Evolutionary conservation across 92 coral and sea anemone species (phyloP), one percentile per base, ranked within the genome.

Genomic region (Epizoanthus fatuus): DNA sequence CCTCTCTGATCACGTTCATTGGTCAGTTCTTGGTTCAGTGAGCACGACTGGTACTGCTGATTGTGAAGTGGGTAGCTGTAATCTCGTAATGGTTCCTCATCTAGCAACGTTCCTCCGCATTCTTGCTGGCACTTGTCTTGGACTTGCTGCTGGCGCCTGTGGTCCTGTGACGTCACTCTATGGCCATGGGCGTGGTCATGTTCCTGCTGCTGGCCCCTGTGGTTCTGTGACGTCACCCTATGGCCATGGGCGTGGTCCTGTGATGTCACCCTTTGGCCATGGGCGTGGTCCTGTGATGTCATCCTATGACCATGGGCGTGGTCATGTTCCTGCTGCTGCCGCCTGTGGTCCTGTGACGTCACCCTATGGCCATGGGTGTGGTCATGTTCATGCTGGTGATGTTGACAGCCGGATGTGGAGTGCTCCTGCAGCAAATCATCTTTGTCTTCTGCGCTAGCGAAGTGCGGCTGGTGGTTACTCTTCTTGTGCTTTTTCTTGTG

Each of bases 401-500:
- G 20, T 25, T 39, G 25, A 76, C 45, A 40, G 16, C 56, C 20
- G 9, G 71, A 60, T 39, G 44, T 1, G 13, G 57, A 20, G 22
- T 20, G 14, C 11, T 44, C 15, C 8, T 77, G 40, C 44, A 5
- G 39, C 6, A 17, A 8, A 9, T 17, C 47, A 9, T 42, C 65
- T 62, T 60, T 62, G 71, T 19, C 17, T 42, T 59, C 45, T 39
- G 39, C 7, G 10, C 39, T 17, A 40, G 65, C 29, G 40, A 42
- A 60, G 16, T 77, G 70, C 58, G 71, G 19, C 63, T 42, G 54
- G 47, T 38, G 53, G 11, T 10, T 11, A 8, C 17, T 7, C 9
- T 55, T 22, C 16, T 42, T 77, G 17, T 77, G 70, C 66, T 77
- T 59, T 62, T 77, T 77, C 44, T 42, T 40, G 52, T 40, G 17